phyloP scores from a whole-genome alignment of 2,797 vertebrate genomes.

The Sebastes minor region DNA sequence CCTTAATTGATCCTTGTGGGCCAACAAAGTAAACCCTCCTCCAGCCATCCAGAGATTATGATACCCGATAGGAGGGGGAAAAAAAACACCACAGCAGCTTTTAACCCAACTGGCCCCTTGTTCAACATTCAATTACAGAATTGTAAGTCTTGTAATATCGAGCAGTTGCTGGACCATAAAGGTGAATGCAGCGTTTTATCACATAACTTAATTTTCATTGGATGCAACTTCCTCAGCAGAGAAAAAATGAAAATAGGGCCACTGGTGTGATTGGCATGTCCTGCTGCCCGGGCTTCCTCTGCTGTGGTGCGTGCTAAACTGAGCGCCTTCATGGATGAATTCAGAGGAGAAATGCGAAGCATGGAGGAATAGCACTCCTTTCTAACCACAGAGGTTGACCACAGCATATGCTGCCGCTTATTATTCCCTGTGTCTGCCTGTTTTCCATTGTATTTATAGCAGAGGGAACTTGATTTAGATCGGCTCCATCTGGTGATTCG shows the following conservation, averaged over 20 bases:
- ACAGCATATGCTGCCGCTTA: conserved; percentile 64
- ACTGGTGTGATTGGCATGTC: conserved; percentile 54
- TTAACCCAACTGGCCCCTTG: conserved; percentile 45
- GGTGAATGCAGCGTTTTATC: conserved; percentile 41
- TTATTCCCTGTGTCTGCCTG: conserved; percentile 64
- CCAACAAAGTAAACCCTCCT: conserved; percentile 44
- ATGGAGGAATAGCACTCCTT: conserved; percentile 56
- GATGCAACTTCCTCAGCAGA: conserved; percentile 17
- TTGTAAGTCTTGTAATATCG: conserved; percentile 23
- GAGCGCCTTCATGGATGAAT: conserved; percentile 72
- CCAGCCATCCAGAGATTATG: conserved; percentile 42
- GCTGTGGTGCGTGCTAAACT: conserved; percentile 65
- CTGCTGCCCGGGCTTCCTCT: conserved; percentile 43
- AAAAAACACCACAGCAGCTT: conserved; percentile 35
- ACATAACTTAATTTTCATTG: conserved; percentile 40
- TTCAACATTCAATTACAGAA: conserved; percentile 51
- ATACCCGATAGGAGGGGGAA: conserved; percentile 35
- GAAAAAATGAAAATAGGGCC: conserved; percentile 41
- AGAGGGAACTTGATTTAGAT: conserved; percentile 74
- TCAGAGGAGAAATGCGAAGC: conserved; percentile 73
- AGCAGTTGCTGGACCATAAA: conserved; percentile 37
- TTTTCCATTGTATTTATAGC: conserved; percentile 80
- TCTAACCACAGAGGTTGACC: conserved; percentile 70
- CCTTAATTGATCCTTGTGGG: conserved; percentile 75
- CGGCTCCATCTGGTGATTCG: conserved; percentile 75